A percentile compares a stretch with the other conserved stretches of the same genome.
phyloP scores from a whole-genome alignment of 2,797 vertebrate species.

The Onychomys torridus region DNA sequence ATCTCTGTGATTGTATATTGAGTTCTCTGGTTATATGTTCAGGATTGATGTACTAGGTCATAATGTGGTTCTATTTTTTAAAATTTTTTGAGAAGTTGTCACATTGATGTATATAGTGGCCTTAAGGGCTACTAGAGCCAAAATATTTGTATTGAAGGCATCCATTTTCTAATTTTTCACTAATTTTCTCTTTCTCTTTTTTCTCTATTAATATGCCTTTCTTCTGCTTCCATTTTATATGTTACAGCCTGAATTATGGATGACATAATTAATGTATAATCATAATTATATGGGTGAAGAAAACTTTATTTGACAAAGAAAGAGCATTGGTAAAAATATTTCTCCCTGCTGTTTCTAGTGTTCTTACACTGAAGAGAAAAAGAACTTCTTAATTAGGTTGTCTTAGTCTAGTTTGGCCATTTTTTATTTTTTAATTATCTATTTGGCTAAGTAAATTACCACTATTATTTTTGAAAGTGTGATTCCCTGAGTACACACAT shows the following conservation, averaged over 20 bases:
- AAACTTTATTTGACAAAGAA: background rate
- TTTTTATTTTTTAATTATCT: background rate
- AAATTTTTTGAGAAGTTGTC: background rate
- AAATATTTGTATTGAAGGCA: background rate
- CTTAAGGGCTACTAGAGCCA: background rate
- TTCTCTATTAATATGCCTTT: background rate
- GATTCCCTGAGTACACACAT: background rate
- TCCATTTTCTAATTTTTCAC: background rate
- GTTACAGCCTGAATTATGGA: background rate
- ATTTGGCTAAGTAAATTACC: background rate
- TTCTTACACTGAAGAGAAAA: background rate
- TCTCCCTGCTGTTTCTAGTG: background rate
- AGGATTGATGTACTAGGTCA: background rate
- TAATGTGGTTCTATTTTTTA: background rate
- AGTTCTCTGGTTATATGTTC: background rate
- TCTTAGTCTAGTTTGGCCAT: background rate
- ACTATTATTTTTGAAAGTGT: slow-evolving; percentile 2
- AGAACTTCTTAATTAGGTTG: background rate
- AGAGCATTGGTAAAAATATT: background rate
- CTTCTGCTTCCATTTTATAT: background rate
- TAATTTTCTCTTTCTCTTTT: background rate
- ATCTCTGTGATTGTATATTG: background rate
- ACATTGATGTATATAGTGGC: background rate
- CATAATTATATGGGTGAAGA: background rate
- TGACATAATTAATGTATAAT: background rate